Percentiles rank a stretch among this genome's conserved stretches.
These are phyloP conservation scores for Gobio gobio DNA, from an alignment of 2,113 vertebrate species.

Conservation along the genomic window DNA sequence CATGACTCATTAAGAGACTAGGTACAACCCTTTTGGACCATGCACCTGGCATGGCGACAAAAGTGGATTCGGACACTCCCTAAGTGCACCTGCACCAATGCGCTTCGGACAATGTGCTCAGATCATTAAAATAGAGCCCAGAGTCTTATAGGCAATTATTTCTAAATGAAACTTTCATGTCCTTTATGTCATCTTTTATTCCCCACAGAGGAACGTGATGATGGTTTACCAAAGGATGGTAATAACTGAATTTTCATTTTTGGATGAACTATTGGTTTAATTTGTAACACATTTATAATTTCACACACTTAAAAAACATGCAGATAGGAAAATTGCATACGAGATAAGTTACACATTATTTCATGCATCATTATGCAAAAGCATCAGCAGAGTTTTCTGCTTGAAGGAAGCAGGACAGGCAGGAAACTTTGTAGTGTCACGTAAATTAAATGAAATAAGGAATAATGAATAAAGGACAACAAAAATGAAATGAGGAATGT, in stretches of 20 bases:
- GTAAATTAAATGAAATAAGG: background rate
- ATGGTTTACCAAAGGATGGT: background rate
- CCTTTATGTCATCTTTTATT: background rate
- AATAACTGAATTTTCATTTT: background rate
- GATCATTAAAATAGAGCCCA: no score
- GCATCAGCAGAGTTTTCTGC: conserved; percentile 17
- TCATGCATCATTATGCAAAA: conserved; percentile 32
- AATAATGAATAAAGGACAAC: background rate
- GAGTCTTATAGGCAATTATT: background rate
- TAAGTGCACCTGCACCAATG: no score
- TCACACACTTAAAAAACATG: conserved; percentile 4
- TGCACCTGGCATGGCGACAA: no score
- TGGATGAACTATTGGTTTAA: conserved; percentile 6
- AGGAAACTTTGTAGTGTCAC: background rate
- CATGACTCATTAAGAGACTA: no score
- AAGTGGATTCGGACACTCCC: no score
- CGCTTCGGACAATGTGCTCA: no score
- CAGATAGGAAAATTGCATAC: conserved; percentile 17
- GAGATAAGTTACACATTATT: conserved; percentile 17
- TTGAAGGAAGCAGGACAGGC: conserved; percentile 19
- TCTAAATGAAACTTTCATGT: background rate
- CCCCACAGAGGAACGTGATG: background rate
- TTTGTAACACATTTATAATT: conserved; percentile 8
- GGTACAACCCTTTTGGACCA: no score
- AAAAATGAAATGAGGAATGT: background rate